Base-by-base conservation (phyloP, 2,797 vertebrate species). In the Brotogeris chrysoptera region DNA sequence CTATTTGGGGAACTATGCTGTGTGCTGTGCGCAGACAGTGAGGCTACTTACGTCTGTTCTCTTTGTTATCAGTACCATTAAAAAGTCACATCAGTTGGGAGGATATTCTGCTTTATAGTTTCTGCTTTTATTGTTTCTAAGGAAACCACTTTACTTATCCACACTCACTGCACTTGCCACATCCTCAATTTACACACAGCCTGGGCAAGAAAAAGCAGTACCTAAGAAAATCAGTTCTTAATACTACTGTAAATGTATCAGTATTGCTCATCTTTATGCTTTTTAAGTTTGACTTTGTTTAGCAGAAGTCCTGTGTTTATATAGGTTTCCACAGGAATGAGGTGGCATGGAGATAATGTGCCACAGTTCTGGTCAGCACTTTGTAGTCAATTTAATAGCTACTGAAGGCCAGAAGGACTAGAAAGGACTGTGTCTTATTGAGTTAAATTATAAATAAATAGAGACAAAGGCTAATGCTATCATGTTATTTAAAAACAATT, bases 91-190 rank as follows among this genome's bases (percentile, higher is more conserved):
- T 95, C 80, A 85, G 46, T 4, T 71, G 69, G 41, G 86, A 96
- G 88, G 80, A 74, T 87, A 73, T 77, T 93, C 88, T 90, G 77
- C 60, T 95, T 94, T 91, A 92, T 77, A 92, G 73, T 90, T 93
- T 86, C 92, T 94, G 92, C 90, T 96, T 79, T 92, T 90, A 91
- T 78, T 92, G 90, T 96, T 85, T 95, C 95, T 96, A 95, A 93
- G 96, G 95, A 96, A 96, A 96, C 91, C 93, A 80, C 86, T 93
- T 93, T 49, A 85, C 83, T 96, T 91, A 93, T 21, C 82, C 80
- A 91, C 66, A 63, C 19, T 65, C 39, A 13, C 77, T 43, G 27
- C 82, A 70, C 55, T 64, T 80, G 64, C 86, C 60, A 86, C 74
- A 93, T 90, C 71, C 25, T 30, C 90, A 85, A 3, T 91, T 95